Evolutionary conservation across 2,888 invertebrate genomes (phyloP).

Genomic region (Caenorhabditis doughertyi): DNA sequence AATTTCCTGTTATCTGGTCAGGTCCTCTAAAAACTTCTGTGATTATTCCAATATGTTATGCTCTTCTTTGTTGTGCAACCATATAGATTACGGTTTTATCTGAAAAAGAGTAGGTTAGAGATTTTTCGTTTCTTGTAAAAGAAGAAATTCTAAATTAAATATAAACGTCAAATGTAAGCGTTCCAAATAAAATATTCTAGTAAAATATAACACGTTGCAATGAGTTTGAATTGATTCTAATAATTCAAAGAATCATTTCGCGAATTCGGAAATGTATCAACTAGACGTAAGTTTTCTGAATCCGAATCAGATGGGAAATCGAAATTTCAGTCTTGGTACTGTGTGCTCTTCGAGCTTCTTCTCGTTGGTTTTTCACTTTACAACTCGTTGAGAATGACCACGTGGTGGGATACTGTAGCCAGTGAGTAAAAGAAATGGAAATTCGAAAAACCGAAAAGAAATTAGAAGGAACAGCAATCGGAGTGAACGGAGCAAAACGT

Average conservation of each 20-base stretch:
- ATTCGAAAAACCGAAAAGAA: not conserved
- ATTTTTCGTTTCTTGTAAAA: slow-evolving; percentile 6
- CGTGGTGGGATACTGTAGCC: slow-evolving; percentile 50
- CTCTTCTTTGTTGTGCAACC: slow-evolving; percentile 59
- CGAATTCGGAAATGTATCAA: slow-evolving; percentile 54
- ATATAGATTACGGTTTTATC: slow-evolving; percentile 63
- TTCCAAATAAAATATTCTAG: slow-evolving; percentile 30
- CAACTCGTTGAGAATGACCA: slow-evolving; percentile 58
- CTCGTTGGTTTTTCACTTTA: slow-evolving; percentile 58
- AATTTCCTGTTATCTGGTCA: slow-evolving; percentile 54
- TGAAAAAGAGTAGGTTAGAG: slow-evolving; percentile 40
- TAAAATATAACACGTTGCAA: slow-evolving; percentile 10
- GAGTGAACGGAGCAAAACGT: slow-evolving; percentile 30
- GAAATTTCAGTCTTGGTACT: slow-evolving; percentile 56
- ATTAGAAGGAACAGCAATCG: slow-evolving; percentile 50
- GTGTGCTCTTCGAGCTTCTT: slow-evolving; percentile 58
- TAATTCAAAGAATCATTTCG: slow-evolving; percentile 8
- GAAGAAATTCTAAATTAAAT: slow-evolving; percentile 22
- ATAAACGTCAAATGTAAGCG: slow-evolving; percentile 22
- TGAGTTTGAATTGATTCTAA: not conserved
- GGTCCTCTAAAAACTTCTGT: slow-evolving; percentile 55
- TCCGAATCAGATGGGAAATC: not conserved
- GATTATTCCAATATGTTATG: slow-evolving; percentile 27
- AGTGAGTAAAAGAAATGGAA: slow-evolving; percentile 30
- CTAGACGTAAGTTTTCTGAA: slow-evolving; percentile 47